Percentiles rank a stretch among this genome's conserved stretches.
phyloP scores from a whole-genome alignment of 2,113 vertebrate genomes.

The Petrocephalus microphthalmus region DNA sequence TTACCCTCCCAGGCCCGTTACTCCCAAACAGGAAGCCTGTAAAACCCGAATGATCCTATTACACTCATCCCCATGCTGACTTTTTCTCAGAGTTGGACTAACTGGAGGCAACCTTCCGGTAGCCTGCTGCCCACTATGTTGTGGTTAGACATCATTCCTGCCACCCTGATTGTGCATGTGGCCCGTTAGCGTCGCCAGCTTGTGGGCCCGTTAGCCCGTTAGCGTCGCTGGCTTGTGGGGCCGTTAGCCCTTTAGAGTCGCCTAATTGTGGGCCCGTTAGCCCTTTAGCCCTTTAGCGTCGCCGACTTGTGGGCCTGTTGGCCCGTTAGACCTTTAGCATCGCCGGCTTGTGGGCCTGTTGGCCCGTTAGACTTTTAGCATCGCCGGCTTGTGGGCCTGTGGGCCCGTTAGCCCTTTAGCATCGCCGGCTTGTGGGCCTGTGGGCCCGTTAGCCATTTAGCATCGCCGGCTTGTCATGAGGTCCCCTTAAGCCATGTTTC shows the following conservation, averaged over 20 bases:
- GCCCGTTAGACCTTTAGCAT: not conserved
- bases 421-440: not conserved
- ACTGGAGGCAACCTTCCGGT: not conserved
- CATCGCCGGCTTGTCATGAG: not conserved
- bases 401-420: not conserved
- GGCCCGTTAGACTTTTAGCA: not conserved
- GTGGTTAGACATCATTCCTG: not conserved
- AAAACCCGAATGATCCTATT: not conserved
- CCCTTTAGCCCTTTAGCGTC: not conserved
- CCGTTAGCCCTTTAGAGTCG: not conserved
- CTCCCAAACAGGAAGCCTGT: not conserved
- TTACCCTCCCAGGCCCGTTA: not conserved
- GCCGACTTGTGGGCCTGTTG: not conserved
- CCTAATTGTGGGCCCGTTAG: not conserved
- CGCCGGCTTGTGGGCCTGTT: not conserved
- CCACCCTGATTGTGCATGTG: not conserved
- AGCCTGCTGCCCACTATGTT: not conserved
- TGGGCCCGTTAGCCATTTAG: not conserved
- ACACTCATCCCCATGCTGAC: not conserved
- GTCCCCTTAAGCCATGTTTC: not conserved
- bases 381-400: not conserved
- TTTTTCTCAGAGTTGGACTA: not conserved
- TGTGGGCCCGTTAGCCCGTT: not conserved
- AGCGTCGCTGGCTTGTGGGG: not conserved
- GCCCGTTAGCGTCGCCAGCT: not conserved